Evolutionary conservation across 1,140 invertebrate genomes (phyloP).

Genomic region (Drosophila kanapiae): DNA sequence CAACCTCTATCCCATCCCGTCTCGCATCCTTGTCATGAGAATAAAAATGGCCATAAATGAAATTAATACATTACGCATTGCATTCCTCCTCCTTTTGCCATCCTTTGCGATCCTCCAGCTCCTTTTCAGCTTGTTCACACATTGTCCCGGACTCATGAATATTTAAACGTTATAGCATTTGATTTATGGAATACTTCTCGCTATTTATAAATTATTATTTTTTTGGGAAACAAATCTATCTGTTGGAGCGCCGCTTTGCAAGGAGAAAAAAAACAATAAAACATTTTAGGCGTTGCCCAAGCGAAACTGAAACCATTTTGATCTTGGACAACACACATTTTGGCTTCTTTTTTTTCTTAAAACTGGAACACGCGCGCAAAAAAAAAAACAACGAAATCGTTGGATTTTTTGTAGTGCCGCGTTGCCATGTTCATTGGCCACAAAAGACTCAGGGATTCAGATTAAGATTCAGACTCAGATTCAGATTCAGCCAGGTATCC

Average conservation of each 20-base stretch:
- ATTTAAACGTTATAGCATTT: conserved; percentile 72
- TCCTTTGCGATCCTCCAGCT: conserved; percentile 1
- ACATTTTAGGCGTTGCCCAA: conserved; percentile 72
- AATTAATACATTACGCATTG: conserved; percentile 78
- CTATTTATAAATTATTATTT: conserved; percentile 13
- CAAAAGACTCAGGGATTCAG: conserved; percentile 53
- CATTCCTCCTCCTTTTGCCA: conserved; percentile 27
- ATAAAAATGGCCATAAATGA: conserved; percentile 81
- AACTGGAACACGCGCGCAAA: conserved; percentile 61
- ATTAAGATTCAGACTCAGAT: conserved; percentile 42
- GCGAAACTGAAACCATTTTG: conserved; percentile 50
- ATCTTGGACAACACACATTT: conserved; percentile 1
- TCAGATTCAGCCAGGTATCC: conserved; percentile 66
- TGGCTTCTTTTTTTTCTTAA: neutral
- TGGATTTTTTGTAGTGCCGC: conserved; percentile 57
- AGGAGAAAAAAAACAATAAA: conserved; percentile 54
- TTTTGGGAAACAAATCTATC: conserved; percentile 30
- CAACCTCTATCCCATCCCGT: neutral
- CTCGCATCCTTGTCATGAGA: conserved; percentile 53
- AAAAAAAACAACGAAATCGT: conserved; percentile 27
- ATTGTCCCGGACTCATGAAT: conserved; percentile 74
- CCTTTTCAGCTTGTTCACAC: conserved; percentile 62
- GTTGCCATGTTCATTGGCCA: conserved; percentile 55
- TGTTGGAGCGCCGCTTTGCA: conserved; percentile 40
- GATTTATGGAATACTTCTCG: conserved; percentile 62